These are phyloP conservation scores for Mohoua ochrocephala DNA, from an alignment of 2,113 vertebrate species.

Conservation along the genomic window DNA sequence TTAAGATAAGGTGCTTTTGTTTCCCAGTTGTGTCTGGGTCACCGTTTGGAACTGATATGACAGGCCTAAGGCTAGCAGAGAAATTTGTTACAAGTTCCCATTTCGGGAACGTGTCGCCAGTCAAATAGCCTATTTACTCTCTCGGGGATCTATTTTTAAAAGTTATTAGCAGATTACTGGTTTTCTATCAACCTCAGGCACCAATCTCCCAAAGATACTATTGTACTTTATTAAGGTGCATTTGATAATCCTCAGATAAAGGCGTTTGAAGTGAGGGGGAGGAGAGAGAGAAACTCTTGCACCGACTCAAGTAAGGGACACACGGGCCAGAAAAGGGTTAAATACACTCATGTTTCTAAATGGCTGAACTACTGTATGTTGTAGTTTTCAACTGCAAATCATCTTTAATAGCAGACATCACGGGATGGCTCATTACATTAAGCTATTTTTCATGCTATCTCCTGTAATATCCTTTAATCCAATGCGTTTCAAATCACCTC, in stretches of 20 bases:
- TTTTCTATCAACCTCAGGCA: constrained; percentile 72
- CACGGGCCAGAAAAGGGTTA: constrained; percentile 66
- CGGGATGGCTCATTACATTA: constrained; percentile 86
- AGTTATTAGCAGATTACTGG: constrained; percentile 80
- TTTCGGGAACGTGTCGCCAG: not conserved
- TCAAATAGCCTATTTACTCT: constrained; percentile 63
- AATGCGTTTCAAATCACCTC: constrained; percentile 86
- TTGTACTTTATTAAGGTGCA: constrained; percentile 70
- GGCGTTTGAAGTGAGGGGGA: not conserved
- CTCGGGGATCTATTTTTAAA: constrained; percentile 71
- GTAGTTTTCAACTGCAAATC: constrained; percentile 86
- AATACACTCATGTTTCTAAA: constrained; percentile 68
- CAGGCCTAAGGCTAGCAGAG: constrained; percentile 29
- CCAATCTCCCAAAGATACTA: constrained; percentile 66
- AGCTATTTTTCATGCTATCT: constrained; percentile 88
- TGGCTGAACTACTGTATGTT: constrained; percentile 81
- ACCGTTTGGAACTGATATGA: constrained; percentile 7
- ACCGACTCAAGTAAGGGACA: not conserved
- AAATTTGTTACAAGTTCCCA: constrained; percentile 15
- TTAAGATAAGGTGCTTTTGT: constrained; percentile 27
- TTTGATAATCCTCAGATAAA: constrained; percentile 71
- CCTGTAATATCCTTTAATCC: constrained; percentile 88
- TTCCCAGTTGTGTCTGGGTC: not conserved
- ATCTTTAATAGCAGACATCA: constrained; percentile 87
- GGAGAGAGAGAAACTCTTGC: not conserved